A percentile compares a stretch with the other conserved stretches of the same genome.
Conservation (phyloP, 2,888 invertebrate species). For the Drosophila leonis region DNA sequence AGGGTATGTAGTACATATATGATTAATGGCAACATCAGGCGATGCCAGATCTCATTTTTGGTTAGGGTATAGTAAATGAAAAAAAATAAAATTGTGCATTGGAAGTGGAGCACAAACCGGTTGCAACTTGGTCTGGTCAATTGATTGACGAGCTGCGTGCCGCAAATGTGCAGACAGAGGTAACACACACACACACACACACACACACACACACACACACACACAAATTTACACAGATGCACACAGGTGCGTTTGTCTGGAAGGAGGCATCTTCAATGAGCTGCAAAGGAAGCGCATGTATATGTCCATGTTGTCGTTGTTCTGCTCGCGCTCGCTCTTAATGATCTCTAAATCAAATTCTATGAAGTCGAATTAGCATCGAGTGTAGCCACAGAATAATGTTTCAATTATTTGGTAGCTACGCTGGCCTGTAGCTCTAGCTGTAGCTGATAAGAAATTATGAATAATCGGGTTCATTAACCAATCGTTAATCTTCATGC, state of each 20-base stretch:
- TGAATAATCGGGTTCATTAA: slow-evolving; percentile 78
- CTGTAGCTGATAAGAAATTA: slow-evolving; percentile 52
- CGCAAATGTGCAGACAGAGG: slow-evolving; percentile 65
- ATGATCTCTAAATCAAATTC: slow-evolving; percentile 76
- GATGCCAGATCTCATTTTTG: background rate
- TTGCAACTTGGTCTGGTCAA: slow-evolving; percentile 60
- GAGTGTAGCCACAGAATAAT: slow-evolving; percentile 38
- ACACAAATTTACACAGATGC: slow-evolving; percentile 25
- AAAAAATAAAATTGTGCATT: slow-evolving; percentile 14
- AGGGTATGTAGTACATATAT: background rate
- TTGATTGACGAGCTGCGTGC: slow-evolving; percentile 81
- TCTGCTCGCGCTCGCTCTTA: slow-evolving; percentile 57
- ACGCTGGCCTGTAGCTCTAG: slow-evolving; percentile 24
- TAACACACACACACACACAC: slow-evolving; percentile 52
- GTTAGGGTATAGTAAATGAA: slow-evolving; percentile 18
- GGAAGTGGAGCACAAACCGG: slow-evolving; percentile 74
- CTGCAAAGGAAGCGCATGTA: slow-evolving; percentile 79
- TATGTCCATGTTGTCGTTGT: slow-evolving; percentile 68
- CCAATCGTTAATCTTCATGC: slow-evolving; percentile 73
- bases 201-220: slow-evolving; percentile 41
- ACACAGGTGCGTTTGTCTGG: slow-evolving; percentile 21
- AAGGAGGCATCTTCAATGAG: slow-evolving; percentile 61
- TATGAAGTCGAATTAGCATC: slow-evolving; percentile 68
- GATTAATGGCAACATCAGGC: background rate
- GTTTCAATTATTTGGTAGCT: slow-evolving; percentile 17